Base-by-base conservation (phyloP, 2,797 vertebrate genomes). In the Poeciliopsis gracilis region DNA sequence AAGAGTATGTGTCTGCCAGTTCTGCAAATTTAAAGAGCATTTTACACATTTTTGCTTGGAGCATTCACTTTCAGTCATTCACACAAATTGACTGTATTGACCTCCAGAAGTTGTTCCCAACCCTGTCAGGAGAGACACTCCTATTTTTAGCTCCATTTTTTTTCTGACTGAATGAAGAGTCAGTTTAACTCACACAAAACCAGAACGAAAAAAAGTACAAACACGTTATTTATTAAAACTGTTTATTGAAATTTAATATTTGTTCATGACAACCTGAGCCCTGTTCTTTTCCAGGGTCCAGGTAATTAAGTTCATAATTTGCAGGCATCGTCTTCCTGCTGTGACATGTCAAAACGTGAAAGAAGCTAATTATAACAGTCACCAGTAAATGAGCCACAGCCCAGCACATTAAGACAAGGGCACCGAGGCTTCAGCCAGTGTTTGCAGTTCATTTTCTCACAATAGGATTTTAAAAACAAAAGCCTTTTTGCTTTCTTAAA, bases 271-370 rank as follows among this genome's bases (percentile, higher is more conserved):
- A 63, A 36, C 16, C 33, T 63, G 61, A 63, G 16, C 61, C 16
- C 61, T 63, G 61, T 10, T 36, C 30, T 33, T 23, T 53, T 23
- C 11, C 49, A 30, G 70, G 16, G 45, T 51, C 30, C 30, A 51
- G 2, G 8, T 63, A 51, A 72, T 53, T 72, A 51, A 72, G 33
- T 53, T 72, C 16, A 51, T 72, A 72, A 51, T 51, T 51, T 33
- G 23, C 18, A 47, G 8, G 46, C 33, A 23, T 51, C 18, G 12
- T 72, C 49, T 51, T 23, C 30, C 71, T 72, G 33, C 71, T 72
- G 71, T 51, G 46, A 51, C 18, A 72, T 23, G 46, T 23, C 46
- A 72, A 47, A 51, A 49, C 51, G 46, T 72, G 30, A 49, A 47
- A 72, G 20, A 72, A 30, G 28, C 25, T 51, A 72, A 72, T 72